Evolutionary conservation across 2,888 invertebrate genomes (phyloP), one percentile per base, ranked within the genome.

Genomic region (Lasius fuliginosus): DNA sequence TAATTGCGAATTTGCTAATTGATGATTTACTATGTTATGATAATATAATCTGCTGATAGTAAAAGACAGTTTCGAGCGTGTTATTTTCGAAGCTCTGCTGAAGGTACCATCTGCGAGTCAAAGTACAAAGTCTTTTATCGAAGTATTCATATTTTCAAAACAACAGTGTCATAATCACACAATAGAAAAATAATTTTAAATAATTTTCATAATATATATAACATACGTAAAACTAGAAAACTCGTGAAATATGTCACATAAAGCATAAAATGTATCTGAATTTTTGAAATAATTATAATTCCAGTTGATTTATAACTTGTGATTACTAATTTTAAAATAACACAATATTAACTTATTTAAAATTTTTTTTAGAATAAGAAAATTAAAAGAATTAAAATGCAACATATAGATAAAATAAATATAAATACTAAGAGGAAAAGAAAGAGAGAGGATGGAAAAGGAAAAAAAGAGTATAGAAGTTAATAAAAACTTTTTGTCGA

Each of bases 71-170:
- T 53, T 60, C 8, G 1, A 53, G 3, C 4, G 12, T 18, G n/a
- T 53, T 69, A 49, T 40, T 56, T 75, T 64, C 18, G 18, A 33
- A 60, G 46, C 67, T 53, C 36, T 67, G 18, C 12, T 69, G 49
- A 64, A 53, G 27, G 8, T 56, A 69, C n/a, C 40, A 18, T 23
- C 11, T 18, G 60, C 58, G 58, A 81, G 6, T 82, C 68, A n/a
- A n/a, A 49, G 74, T 87, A 82, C 85, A 88, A 87, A 88, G 75
- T 87, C 77, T 30, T 62, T 6, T 18, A 0, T 23, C 18, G 1
- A 36, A 60, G 1, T 74, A 68, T 60, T 23, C 4, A 69, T 27
- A 4, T 58, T 33, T 64, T 27, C 23, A 15, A 71, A 36, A 27
- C 1, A 9, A 18, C 11, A 33, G 8, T 71, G 1, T 40, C 23